Evolutionary conservation across 2,113 vertebrate genomes (phyloP), one percentile per base, ranked within the genome.

Genomic region (Osmerus mordax): DNA sequence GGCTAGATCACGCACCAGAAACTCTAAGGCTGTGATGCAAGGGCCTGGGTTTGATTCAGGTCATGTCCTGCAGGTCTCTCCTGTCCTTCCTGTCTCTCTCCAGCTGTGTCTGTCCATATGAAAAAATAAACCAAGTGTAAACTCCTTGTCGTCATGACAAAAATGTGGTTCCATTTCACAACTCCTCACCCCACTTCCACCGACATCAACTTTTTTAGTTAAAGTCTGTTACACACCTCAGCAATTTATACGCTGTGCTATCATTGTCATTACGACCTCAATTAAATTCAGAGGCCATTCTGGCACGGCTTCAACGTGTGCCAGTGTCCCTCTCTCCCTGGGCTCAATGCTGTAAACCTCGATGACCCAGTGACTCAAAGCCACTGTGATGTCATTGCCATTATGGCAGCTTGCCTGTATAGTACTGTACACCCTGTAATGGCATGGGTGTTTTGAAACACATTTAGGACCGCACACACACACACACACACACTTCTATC

Each of bases 251-350:
- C 65, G 32, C 63, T 76, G 55, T 74, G 61, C 75, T 69, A 85
- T 87, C 88, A 80, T 86, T 89, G 87, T 86, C 89, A 87, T 86
- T 87, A 84, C 61, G 87, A 88, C 87, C 86, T 89, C 87, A 88
- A 88, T 92, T 92, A 88, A 90, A 90, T 87, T 86, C 87, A 88
- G 85, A 87, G 83, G 84, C 84, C 70, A 73, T 86, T 90, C 84
- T 87, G 81, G 83, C 78, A 76, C 74, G 77, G 78, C 84, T 87
- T 87, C 87, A 84, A 84, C 87, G 15, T 36, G 15, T 36, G 62
- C 62, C 28, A 75, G 83, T 82, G 81, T 76, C 79, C 25, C 14
- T 16, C 14, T 18, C 86, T 86, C 86, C 65, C 74, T 85, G 82
- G 85, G 80, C 83, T 87, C 86, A 85, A 87, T 89, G 88, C 84